A percentile compares a stretch with the other conserved stretches of the same genome.
phyloP scores from a whole-genome alignment of 2,113 vertebrate species.

The Neofelis nebulosa region DNA sequence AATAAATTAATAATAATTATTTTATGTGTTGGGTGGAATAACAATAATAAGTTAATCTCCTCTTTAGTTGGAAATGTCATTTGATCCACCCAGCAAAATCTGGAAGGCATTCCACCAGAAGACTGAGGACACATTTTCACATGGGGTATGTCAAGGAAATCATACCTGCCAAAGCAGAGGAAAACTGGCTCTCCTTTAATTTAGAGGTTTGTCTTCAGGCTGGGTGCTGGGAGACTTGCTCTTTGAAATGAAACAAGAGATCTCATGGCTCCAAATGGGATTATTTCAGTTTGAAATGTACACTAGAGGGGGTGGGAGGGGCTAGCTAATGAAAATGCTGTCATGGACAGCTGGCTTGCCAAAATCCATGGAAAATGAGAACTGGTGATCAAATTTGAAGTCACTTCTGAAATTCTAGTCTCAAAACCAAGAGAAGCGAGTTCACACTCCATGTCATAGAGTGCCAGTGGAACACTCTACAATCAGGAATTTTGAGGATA shows the following conservation, averaged over 20 bases:
- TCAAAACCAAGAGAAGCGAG: background rate
- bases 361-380: constrained; percentile 22
- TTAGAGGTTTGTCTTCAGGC: background rate
- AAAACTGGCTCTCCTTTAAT: background rate
- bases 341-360: background rate
- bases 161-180: background rate
- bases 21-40: background rate
- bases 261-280: background rate
- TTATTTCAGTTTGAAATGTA: background rate
- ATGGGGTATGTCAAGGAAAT: background rate
- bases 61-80: constrained; percentile 9
- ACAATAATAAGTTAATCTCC: background rate
- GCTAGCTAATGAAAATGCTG: background rate
- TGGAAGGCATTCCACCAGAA: background rate
- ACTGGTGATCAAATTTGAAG: constrained; percentile 41
- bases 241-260: constrained; percentile 1
- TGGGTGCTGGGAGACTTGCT: background rate
- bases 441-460: constrained; percentile 18
- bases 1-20: background rate
- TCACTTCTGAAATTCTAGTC: constrained; percentile 37
- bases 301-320: background rate
- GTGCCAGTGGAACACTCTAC: background rate
- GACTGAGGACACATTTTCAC: background rate
- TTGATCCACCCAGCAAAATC: background rate
- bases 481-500: background rate